Evolutionary conservation across 1,140 invertebrate species (phyloP).

Genomic region (Drosophila ambigua): DNA sequence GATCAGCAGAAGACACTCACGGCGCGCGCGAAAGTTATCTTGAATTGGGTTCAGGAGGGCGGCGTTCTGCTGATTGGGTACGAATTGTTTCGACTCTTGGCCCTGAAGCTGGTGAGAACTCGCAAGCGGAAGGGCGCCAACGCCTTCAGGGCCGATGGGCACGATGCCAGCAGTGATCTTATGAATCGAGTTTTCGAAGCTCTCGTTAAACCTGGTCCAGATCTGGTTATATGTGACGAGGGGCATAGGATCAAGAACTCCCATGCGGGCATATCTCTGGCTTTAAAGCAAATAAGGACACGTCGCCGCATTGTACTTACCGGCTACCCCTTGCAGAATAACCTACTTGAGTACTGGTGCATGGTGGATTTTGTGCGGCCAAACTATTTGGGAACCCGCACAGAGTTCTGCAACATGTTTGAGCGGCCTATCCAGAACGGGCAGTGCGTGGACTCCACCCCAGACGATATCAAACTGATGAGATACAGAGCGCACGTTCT

Average conservation of each 20-base stretch:
- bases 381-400: slow-evolving; percentile 95
- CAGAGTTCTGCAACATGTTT: slow-evolving; percentile 98
- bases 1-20: slow-evolving; percentile 96
- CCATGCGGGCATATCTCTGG: slow-evolving; percentile 95
- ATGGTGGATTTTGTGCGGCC: slow-evolving; percentile 98
- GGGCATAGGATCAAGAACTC: slow-evolving; percentile 98
- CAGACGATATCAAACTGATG: slow-evolving; percentile 95
- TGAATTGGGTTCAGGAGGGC: slow-evolving; percentile 94
- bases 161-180: slow-evolving; percentile 93
- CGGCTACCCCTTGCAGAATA: slow-evolving; percentile 98
- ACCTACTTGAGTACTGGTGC: slow-evolving; percentile 97
- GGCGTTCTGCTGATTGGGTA: slow-evolving; percentile 99
- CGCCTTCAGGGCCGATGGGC: slow-evolving; percentile 85
- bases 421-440: slow-evolving; percentile 97
- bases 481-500: slow-evolving; percentile 94
- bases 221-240: slow-evolving; percentile 97
- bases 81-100: slow-evolving; percentile 96
- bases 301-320: slow-evolving; percentile 95
- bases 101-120: slow-evolving; percentile 88
- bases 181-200: slow-evolving; percentile 94
- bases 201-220: slow-evolving; percentile 95
- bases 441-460: slow-evolving; percentile 96
- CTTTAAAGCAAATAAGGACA: slow-evolving; percentile 95
- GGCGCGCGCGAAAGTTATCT: slow-evolving; percentile 90
- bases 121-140: slow-evolving; percentile 76